These are phyloP conservation scores for Asobara japonica DNA, from an alignment of 1,140 invertebrate species.

Conservation along the genomic window DNA sequence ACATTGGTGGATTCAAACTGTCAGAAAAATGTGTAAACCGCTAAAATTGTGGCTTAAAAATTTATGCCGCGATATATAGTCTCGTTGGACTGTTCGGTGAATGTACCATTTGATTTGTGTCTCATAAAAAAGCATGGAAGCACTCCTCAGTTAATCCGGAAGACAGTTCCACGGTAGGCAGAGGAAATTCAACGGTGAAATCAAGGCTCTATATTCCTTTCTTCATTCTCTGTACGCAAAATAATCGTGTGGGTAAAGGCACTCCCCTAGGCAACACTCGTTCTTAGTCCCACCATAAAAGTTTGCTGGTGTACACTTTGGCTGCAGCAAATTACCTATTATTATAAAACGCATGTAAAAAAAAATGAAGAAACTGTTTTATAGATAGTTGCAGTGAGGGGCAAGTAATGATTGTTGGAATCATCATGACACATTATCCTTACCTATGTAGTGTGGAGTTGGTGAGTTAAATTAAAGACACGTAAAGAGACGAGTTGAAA, in stretches of 20 bases:
- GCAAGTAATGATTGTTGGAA: not conserved
- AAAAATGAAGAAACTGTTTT: not conserved
- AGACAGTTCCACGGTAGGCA: not conserved
- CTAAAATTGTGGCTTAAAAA: too few species aligned
- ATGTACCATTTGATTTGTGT: too few species aligned
- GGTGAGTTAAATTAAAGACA: constrained; percentile 52
- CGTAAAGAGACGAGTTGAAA: constrained; percentile 50
- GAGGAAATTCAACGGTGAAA: constrained; percentile 10
- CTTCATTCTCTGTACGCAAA: constrained; percentile 13
- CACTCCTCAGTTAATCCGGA: not conserved
- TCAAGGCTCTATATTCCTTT: not conserved
- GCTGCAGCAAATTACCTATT: constrained; percentile 61
- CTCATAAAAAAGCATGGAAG: too few species aligned
- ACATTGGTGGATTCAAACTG: too few species aligned
- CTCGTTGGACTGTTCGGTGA: too few species aligned
- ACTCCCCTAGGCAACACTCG: constrained; percentile 43
- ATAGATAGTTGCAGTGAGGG: constrained; percentile 6
- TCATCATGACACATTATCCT: constrained; percentile 10
- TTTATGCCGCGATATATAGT: too few species aligned
- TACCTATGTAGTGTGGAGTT: constrained; percentile 50
- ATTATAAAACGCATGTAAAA: constrained; percentile 11
- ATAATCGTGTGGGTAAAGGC: constrained; percentile 19
- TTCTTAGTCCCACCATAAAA: constrained; percentile 49
- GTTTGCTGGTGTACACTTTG: constrained; percentile 60
- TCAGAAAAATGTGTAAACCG: too few species aligned